These are phyloP conservation scores for Solea senegalensis DNA, from an alignment of 2,113 vertebrate species.

Conservation along the genomic window DNA sequence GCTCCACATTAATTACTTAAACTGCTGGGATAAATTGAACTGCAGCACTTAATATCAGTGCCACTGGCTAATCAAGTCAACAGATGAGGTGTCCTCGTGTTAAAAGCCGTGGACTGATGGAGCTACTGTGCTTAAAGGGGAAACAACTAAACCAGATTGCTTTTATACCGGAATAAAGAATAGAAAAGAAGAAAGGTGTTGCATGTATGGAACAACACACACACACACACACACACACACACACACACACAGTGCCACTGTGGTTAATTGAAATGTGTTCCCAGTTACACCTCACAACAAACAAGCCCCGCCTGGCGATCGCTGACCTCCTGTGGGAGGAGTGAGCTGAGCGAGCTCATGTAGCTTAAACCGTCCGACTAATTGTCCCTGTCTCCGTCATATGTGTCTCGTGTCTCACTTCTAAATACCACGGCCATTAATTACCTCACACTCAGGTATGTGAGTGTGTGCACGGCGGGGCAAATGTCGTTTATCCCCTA, in stretches of 20 bases:
- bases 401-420: conserved; percentile 98
- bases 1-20: not conserved
- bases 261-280: conserved; percentile 98
- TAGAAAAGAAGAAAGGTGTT: too few species aligned
- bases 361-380: conserved; percentile 98
- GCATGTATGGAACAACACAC: too few species aligned
- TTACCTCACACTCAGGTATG: conserved; percentile 83
- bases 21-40: not conserved
- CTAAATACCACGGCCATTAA: conserved; percentile 99
- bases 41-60: not conserved
- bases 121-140: not conserved
- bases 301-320: conserved; percentile 90
- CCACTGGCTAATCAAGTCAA: not conserved
- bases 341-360: conserved; percentile 97
- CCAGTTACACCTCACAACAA: conserved; percentile 94
- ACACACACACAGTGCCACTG: conserved; percentile 88
- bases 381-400: conserved; percentile 99
- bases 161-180: not conserved
- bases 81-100: not conserved
- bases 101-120: not conserved
- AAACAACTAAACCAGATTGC: not conserved
- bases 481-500: conserved; percentile 16
- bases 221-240: conserved; percentile 85
- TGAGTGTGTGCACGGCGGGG: conserved; percentile 8
- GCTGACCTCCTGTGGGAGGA: conserved; percentile 91